phyloP scores from a whole-genome alignment of 2,113 vertebrate genomes.

The Junco hyemalis region DNA sequence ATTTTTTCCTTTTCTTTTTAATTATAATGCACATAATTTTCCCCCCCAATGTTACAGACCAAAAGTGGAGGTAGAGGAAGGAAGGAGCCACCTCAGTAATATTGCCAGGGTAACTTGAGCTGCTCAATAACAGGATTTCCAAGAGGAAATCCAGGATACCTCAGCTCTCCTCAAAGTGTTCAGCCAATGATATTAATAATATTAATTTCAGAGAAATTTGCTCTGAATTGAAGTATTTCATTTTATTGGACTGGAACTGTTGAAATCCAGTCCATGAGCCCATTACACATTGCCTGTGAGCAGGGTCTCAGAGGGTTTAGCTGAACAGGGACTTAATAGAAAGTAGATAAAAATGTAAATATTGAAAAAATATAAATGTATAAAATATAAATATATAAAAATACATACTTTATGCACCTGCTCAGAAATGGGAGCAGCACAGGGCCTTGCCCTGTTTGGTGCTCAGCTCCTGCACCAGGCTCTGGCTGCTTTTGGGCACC shows the following conservation, averaged over 20 bases:
- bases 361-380: no score
- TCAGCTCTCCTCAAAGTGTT: not conserved
- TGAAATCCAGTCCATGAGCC: not conserved
- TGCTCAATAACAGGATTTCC: not conserved
- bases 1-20: not conserved
- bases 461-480: not conserved
- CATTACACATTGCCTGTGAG: not conserved
- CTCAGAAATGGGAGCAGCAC: not conserved
- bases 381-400: not conserved
- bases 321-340: accelerated
- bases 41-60: not conserved
- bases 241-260: not conserved
- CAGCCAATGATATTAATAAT: not conserved
- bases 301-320: accelerated
- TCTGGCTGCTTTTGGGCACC: not conserved
- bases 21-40: not conserved
- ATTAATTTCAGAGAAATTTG: not conserved
- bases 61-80: not conserved
- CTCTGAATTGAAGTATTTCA: not conserved
- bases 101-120: not conserved
- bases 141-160: not conserved
- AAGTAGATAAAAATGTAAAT: not conserved
- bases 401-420: accelerated
- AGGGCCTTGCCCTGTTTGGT: accelerated
- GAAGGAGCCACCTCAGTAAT: not conserved